Conservation (phyloP, 2,113 vertebrate species). For the Anguilla rostrata region DNA sequence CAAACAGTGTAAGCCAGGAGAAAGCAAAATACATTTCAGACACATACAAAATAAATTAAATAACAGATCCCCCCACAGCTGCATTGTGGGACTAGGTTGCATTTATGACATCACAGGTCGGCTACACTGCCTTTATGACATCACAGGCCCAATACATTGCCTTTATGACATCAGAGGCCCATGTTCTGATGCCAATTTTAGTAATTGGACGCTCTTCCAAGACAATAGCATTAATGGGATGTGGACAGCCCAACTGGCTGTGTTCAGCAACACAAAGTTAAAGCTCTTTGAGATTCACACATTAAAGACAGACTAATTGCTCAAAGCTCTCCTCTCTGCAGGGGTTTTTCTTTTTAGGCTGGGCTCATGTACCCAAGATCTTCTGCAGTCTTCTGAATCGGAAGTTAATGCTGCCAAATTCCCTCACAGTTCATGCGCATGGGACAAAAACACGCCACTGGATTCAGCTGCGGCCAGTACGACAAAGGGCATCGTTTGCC, state of each 20-base stretch:
- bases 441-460: background rate
- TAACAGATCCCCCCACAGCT: slow-evolving; percentile 13
- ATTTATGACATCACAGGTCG: slow-evolving; percentile 46
- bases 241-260: slow-evolving; percentile 38
- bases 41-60: background rate
- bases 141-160: slow-evolving; percentile 17
- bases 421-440: background rate
- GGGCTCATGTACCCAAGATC: background rate
- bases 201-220: slow-evolving; percentile 49
- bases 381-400: background rate
- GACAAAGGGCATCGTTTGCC: background rate
- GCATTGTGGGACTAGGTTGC: slow-evolving; percentile 24
- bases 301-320: background rate
- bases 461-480: background rate
- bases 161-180: slow-evolving; percentile 47
- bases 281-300: background rate
- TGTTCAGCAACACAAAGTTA: slow-evolving; percentile 28
- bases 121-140: too few relatives aligned
- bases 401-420: background rate
- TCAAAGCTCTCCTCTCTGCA: background rate
- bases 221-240: slow-evolving; percentile 52
- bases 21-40: background rate
- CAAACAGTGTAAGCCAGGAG: background rate
- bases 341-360: background rate
- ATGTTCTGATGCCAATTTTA: slow-evolving; percentile 51